Conservation (phyloP, 2,113 vertebrate genomes). For the Tretioscincus oriximinensis region DNA sequence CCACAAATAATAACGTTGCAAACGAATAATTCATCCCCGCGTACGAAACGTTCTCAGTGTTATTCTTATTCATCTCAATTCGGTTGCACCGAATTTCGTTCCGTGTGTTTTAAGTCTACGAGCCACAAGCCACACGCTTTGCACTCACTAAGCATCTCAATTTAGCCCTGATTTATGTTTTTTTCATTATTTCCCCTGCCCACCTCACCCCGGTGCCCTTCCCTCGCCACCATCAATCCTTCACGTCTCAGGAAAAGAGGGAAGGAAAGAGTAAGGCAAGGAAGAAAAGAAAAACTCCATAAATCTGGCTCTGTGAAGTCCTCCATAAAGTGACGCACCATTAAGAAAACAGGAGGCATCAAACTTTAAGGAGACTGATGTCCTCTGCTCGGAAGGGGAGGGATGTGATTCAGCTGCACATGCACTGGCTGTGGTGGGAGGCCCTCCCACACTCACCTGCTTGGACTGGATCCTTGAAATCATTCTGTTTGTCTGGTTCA, state of each 20-base stretch:
- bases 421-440: background rate
- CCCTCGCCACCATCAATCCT: slow-evolving; percentile 34
- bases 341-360: background rate
- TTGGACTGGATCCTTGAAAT: too few species aligned
- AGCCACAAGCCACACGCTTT: fast-evolving
- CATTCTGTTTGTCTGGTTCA: too few species aligned
- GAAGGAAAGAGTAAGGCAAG: too few species aligned
- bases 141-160: background rate
- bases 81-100: background rate
- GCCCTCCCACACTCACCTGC: too few species aligned
- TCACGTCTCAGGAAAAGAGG: slow-evolving; percentile 20
- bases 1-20: too few species aligned
- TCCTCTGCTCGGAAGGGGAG: background rate
- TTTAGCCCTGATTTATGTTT: slow-evolving; percentile 30
- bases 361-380: slow-evolving; percentile 39
- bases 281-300: background rate
- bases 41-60: background rate
- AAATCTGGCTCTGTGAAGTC: background rate
- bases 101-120: background rate
- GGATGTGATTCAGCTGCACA: slow-evolving; percentile 29
- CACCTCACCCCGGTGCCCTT: background rate
- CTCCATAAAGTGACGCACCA: background rate
- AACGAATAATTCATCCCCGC: too few species aligned
- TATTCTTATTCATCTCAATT: slow-evolving; percentile 12
- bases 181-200: slow-evolving; percentile 37